These are phyloP conservation scores for Nemurella pictetii DNA, from an alignment of 2,888 invertebrate species.

Conservation along the genomic window DNA sequence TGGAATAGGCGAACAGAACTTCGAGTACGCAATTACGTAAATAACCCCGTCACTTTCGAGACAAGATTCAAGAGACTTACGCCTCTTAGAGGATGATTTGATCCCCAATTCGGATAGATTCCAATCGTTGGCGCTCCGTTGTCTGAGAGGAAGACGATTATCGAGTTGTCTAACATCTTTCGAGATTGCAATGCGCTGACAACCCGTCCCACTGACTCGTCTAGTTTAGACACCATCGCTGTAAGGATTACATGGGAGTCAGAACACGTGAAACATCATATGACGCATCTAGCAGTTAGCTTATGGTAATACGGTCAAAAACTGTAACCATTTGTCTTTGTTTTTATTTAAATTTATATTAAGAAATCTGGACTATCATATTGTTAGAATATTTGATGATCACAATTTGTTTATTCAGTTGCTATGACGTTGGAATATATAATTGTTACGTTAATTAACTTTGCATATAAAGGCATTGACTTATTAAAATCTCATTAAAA, in stretches of 20 bases:
- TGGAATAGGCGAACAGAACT: too few relatives aligned
- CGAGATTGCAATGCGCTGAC: slow-evolving; percentile 57
- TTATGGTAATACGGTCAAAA: too few relatives aligned
- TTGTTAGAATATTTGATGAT: too few relatives aligned
- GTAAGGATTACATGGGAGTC: slow-evolving; percentile 45
- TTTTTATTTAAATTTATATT: neutral
- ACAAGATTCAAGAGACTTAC: slow-evolving; percentile 49
- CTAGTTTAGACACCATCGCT: slow-evolving; percentile 66
- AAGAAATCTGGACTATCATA: neutral
- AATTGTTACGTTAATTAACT: neutral
- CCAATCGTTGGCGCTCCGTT: slow-evolving; percentile 63
- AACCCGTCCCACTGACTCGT: slow-evolving; percentile 63
- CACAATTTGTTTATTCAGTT: neutral
- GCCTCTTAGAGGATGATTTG: slow-evolving; percentile 64
- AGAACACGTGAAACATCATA: too few relatives aligned
- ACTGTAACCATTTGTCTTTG: neutral
- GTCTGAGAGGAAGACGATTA: slow-evolving; percentile 67
- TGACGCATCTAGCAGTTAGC: too few relatives aligned
- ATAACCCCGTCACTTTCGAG: too few relatives aligned
- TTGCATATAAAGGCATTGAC: neutral
- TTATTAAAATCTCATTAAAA: neutral
- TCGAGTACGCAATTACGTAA: too few relatives aligned
- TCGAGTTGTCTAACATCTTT: slow-evolving; percentile 61
- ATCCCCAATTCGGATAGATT: slow-evolving; percentile 59
- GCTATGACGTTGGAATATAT: neutral